Evolutionary conservation across 2,797 vertebrate species (phyloP).

Genomic region (Onychomys torridus): DNA sequence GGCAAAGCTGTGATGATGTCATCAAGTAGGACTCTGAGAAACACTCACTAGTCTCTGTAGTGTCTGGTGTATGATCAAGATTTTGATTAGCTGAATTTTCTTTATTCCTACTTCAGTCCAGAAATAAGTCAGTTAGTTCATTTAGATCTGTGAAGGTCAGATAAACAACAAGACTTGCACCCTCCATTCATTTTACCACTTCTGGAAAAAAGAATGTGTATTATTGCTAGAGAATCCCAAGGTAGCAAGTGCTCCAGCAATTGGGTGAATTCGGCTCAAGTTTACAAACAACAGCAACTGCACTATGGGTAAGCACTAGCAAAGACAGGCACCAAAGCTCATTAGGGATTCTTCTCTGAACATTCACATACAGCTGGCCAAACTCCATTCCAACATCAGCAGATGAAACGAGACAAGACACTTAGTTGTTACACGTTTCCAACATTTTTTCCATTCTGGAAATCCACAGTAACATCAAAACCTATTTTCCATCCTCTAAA

Average conservation of each 20-base stretch:
- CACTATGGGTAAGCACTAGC: neutral
- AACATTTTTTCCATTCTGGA: constrained; percentile 61
- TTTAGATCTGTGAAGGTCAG: constrained; percentile 14
- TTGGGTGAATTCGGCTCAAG: constrained; percentile 8
- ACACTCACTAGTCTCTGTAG: constrained; percentile 4
- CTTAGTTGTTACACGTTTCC: constrained; percentile 55
- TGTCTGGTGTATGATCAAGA: neutral
- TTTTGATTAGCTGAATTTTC: constrained; percentile 55
- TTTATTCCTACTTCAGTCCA: constrained; percentile 39
- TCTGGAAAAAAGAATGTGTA: neutral
- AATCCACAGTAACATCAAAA: constrained; percentile 51
- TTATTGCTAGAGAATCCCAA: neutral
- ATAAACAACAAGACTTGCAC: constrained; percentile 41
- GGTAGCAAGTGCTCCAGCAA: neutral
- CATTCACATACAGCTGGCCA: constrained; percentile 7
- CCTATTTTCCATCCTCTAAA: constrained; percentile 61
- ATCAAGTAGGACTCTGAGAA: neutral
- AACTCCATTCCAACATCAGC: constrained; percentile 29
- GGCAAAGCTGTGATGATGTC: neutral
- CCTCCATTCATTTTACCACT: neutral
- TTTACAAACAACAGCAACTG: constrained; percentile 35
- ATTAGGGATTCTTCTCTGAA: constrained; percentile 3
- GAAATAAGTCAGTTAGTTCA: constrained; percentile 58
- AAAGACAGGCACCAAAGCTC: neutral
- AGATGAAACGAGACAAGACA: constrained; percentile 53